Evolutionary conservation across 2,797 vertebrate species (phyloP), one percentile per base, ranked within the genome.

Genomic region (Pteropus rufus): DNA sequence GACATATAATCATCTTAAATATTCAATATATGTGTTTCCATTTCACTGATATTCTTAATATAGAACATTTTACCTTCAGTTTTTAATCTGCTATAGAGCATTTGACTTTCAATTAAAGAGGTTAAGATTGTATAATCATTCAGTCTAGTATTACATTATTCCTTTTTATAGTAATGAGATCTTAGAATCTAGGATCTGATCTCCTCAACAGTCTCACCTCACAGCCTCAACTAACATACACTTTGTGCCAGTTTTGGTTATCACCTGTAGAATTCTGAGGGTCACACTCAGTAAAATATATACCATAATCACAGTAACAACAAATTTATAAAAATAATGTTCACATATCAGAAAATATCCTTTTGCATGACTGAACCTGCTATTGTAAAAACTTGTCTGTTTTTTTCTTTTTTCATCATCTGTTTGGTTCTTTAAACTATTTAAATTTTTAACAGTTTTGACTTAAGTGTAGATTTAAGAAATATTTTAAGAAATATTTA

Each of bases 61-160:
- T 89, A 81, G 41, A 79, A 3, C 81, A 34, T 96, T 73, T 93
- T 91, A 73, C n/a, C 49, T 41, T 93, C 5, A 65, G 26, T 69
- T 92, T 93, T 77, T 76, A 77, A 92, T 80, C 54, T 46, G 56
- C 24, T 56, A 2, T 79, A 86, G 73, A 77, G 10, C 46, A 85
- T 79, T 93, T 93, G 54, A 79, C 49, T 92, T 95, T 39, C 2
- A 34, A 2, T 70, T 83, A 92, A 84, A 89, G 60, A 90, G 52
- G 36, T 75, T 87, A 86, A 93, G 56, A 73, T 92, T 93, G 87
- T 80, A 3, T 82, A 94, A 73, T 79, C 41, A 69, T 77, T 91
- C 46, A 89, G 21, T 84, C 21, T 84, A 54, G 15, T 82, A 34
- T 97, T 72, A 77, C 15, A 49, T 70, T 44, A 91, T 91, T 80